Conservation (phyloP, 2,888 invertebrate species). For the Ophion costatus region DNA sequence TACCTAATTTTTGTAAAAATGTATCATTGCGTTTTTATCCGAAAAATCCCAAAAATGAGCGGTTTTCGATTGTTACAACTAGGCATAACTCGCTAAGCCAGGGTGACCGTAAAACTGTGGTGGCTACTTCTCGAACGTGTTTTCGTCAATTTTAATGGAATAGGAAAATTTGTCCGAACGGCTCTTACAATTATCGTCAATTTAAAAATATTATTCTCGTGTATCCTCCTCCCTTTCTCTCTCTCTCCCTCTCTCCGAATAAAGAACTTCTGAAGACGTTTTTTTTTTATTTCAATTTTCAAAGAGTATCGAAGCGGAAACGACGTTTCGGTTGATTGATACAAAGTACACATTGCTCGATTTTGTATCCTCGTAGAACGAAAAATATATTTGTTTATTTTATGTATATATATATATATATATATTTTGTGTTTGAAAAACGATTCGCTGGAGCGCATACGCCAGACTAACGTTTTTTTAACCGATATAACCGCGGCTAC, state of each 20-base stretch:
- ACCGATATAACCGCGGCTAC: constrained; percentile 42
- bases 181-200: constrained; percentile 61
- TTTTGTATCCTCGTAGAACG: constrained; percentile 47
- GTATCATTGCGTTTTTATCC: too few species aligned
- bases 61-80: too few species aligned
- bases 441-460: constrained; percentile 39
- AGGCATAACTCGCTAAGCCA: not conserved
- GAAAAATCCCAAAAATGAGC: too few species aligned
- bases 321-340: constrained; percentile 44
- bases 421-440: constrained; percentile 38
- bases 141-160: constrained; percentile 42
- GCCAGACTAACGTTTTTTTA: constrained; percentile 36
- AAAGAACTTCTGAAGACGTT: constrained; percentile 32
- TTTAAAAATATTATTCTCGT: constrained; percentile 65
- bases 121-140: constrained; percentile 36
- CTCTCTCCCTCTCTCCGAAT: constrained; percentile 18
- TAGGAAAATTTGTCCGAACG: constrained; percentile 53
- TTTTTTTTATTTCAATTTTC: constrained; percentile 11
- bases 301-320: constrained; percentile 54
- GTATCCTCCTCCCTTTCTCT: constrained; percentile 10
- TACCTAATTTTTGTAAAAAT: too few species aligned
- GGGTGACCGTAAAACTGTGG: constrained; percentile 26
- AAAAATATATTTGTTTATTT: constrained; percentile 40
- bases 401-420: constrained; percentile 37
- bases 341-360: constrained; percentile 56